Base-by-base conservation (phyloP, 2,888 invertebrate species). In the Cryptocephalus primarius region DNA sequence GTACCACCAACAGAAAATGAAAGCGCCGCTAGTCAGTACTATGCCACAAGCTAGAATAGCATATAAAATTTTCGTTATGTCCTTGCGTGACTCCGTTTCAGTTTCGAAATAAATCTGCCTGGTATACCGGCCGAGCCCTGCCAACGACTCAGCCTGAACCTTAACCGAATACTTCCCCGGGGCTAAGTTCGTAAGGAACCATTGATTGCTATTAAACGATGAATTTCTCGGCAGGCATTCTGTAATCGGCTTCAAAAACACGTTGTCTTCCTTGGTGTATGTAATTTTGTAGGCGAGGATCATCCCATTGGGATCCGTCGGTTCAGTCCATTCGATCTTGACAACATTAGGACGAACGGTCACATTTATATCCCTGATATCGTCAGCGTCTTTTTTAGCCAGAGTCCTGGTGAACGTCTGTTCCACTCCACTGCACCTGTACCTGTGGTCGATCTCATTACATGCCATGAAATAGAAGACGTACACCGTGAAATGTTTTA, bases 221-320 rank as follows among this genome's bases (percentile, higher is more conserved):
- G 39, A 32, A 9, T 50, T 46, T 14, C 39, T 45, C 0, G 75
- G 69, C 1, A 79, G 67, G 58, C 84, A 85, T n/a, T 67, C 64
- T 1, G 59, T 60, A 4, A 55, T 55, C 12, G 66, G 65, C 40
- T 65, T 66, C 1, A 67, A 62, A 46, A 69, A 64, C 40, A 63
- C 65, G 39, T 64, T 64, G 42, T 70, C 67, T 1, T 61, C 48
- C 46, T 67, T 67, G 49, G 70, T 71, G 58, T 78, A 76, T 52
- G 78, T 74, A 9, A 83, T 63, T 14, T 74, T 71, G 61, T 83
- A 87, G 0, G 77, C 74, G 8, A 84, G 69, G 8, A 83, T 75
- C 3, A 78, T 60, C 0, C 82, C 80, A 61, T 87, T 88, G 0
- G 84, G 81, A 22, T 72, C 52, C n/a, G 58, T 55, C 1, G 85